Conservation (phyloP, 2,113 vertebrate genomes). For the Chionis minor region DNA sequence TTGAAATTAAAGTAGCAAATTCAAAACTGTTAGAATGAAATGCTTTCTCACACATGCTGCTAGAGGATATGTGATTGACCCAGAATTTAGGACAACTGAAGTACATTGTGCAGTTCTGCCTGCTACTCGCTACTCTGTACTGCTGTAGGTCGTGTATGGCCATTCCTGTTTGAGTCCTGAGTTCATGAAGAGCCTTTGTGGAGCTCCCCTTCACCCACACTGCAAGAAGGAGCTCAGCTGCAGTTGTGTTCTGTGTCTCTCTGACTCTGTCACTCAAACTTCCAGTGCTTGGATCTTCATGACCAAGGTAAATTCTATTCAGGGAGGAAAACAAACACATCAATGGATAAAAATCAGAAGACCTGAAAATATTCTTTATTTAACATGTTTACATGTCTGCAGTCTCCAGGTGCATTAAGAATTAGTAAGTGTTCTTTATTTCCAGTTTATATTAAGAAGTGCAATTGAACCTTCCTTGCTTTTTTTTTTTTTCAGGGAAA, state of each 20-base stretch:
- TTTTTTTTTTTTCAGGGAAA: not conserved
- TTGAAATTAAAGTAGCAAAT: conserved; percentile 4
- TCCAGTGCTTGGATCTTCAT: not conserved
- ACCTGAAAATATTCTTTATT: not conserved
- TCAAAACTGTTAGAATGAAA: not conserved
- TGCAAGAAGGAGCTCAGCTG: not conserved
- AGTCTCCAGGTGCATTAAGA: not conserved
- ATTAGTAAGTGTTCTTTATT: not conserved
- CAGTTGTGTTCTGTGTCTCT: not conserved
- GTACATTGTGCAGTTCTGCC: not conserved
- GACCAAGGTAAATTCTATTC: not conserved
- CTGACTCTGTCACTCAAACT: not conserved
- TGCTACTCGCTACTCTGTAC: not conserved
- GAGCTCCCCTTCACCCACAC: not conserved
- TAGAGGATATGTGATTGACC: not conserved
- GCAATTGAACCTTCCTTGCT: not conserved
- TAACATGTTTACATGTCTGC: not conserved
- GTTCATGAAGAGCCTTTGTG: not conserved
- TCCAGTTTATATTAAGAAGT: not conserved
- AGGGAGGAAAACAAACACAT: not conserved
- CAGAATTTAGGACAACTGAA: not conserved
- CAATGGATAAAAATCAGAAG: not conserved
- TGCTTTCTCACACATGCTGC: not conserved
- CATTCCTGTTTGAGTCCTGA: not conserved
- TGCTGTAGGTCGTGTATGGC: not conserved